Conservation (phyloP, 2,113 vertebrate species). For the Mus pahari region DNA sequence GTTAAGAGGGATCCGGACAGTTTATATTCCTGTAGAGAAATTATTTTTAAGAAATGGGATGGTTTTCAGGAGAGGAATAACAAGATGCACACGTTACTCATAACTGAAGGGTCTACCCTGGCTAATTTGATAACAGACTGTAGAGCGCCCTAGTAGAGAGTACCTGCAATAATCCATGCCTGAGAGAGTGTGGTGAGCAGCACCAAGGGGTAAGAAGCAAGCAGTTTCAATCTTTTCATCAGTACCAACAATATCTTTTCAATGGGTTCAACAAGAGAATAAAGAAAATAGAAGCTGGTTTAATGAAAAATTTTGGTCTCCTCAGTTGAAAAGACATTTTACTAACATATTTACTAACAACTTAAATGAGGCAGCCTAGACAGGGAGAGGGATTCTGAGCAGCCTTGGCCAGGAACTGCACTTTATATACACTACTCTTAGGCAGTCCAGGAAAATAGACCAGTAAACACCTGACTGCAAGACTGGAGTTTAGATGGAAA, state of each 20-base stretch:
- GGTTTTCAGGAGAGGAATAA: slow-evolving; percentile 24
- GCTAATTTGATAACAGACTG: not conserved
- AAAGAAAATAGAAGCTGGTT: not conserved
- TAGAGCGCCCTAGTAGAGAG: not conserved
- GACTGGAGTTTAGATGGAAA: not conserved
- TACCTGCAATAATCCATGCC: not conserved
- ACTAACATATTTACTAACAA: slow-evolving; percentile 25
- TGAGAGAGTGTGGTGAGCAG: not conserved
- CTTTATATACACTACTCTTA: not conserved
- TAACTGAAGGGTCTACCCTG: not conserved
- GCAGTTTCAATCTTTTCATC: not conserved
- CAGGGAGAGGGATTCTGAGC: not conserved
- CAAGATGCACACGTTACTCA: not conserved
- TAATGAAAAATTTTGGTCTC: not conserved
- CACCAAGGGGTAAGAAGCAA: not conserved
- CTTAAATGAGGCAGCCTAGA: not conserved
- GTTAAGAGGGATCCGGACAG: not conserved
- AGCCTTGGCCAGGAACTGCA: not conserved
- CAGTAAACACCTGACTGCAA: not conserved
- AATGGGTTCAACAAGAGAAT: slow-evolving; percentile 4
- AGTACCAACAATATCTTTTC: not conserved
- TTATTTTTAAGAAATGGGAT: not conserved
- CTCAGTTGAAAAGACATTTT: not conserved
- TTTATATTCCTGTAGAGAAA: not conserved
- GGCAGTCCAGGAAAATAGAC: not conserved